Evolutionary conservation across 1,140 invertebrate species (phyloP), one percentile per base, ranked within the genome.

Genomic region (Agrilus planipennis): DNA sequence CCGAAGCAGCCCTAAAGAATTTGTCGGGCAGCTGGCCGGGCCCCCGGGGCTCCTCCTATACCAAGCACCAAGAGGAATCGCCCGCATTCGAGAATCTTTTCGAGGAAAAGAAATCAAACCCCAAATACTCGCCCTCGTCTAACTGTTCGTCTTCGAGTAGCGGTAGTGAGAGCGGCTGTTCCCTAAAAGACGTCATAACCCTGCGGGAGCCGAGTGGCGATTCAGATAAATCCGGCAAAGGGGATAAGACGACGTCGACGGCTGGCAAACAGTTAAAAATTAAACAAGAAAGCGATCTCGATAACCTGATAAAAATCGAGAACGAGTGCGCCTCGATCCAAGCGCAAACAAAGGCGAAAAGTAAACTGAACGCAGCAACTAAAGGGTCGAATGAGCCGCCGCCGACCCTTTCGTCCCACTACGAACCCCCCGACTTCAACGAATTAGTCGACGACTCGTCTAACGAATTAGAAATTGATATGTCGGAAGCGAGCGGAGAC

Each of bases 71-170:
- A 38, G 82, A 85, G 39, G 81, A 85, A 42, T 75, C 76, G 34
- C 82, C 83, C 1, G 74, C 75, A 22, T 88, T 88, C 50, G 85
- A 88, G 51, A 88, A 87, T 58, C 63, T 88, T 1, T 89, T 88
- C 50, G 82, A 84, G 49, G 84, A 88, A 52, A 88, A 85, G 55
- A 77, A 82, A 51, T 70, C 73, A 7, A 64, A 57, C 27, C 59
- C 67, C 0, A 79, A 79, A 59, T 68, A 77, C 57, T 72, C 76
- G 10, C 76, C 74, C 3, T 74, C 76, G 4, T 74, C 75, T 2
- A n/a, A n/a, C n/a, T n/a, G n/a, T n/a, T 68, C 70, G 14, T 69
- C 70, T 1, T 69, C 67, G n/a, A 74, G 69, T 10, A 70, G 73
- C 9, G 77, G 75, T 46, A 73, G 69, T 34, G 73, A 76, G 14